These are phyloP conservation scores for Neodon shergylaensis DNA, from an alignment of 2,113 vertebrate species.

Conservation along the genomic window DNA sequence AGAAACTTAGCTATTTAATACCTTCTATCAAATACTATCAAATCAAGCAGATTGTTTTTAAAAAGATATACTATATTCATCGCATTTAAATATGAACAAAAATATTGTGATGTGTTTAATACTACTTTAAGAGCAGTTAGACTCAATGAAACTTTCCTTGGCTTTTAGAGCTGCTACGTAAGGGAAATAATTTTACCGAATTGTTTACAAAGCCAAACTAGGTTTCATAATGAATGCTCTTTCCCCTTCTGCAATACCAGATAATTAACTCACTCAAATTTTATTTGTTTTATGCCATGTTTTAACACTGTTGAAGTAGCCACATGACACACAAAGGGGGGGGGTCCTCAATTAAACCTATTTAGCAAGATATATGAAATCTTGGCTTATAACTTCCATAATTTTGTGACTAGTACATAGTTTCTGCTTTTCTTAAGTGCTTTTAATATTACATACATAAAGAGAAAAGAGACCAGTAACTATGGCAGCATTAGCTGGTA, in stretches of 20 bases:
- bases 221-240: neutral
- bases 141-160: slow-evolving; percentile 40
- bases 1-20: slow-evolving; percentile 83
- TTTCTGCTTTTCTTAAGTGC: slow-evolving; percentile 39
- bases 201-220: slow-evolving; percentile 51
- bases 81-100: slow-evolving; percentile 54
- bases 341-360: slow-evolving; percentile 33
- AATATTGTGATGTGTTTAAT: slow-evolving; percentile 11
- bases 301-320: slow-evolving; percentile 29
- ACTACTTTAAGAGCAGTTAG: neutral
- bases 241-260: slow-evolving; percentile 17
- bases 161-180: slow-evolving; percentile 37
- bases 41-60: slow-evolving; percentile 54
- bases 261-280: slow-evolving; percentile 44
- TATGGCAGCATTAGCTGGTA: slow-evolving; percentile 33
- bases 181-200: slow-evolving; percentile 46
- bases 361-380: slow-evolving; percentile 38
- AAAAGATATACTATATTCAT: slow-evolving; percentile 35
- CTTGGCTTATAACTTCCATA: slow-evolving; percentile 45
- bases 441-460: slow-evolving; percentile 62
- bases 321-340: slow-evolving; percentile 19
- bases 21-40: slow-evolving; percentile 52
- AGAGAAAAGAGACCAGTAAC: slow-evolving; percentile 30
- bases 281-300: slow-evolving; percentile 9
- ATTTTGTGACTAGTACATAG: slow-evolving; percentile 34